phyloP scores from a whole-genome alignment of 2,113 vertebrate species.

The Hypocryptadius cinnamomeus region DNA sequence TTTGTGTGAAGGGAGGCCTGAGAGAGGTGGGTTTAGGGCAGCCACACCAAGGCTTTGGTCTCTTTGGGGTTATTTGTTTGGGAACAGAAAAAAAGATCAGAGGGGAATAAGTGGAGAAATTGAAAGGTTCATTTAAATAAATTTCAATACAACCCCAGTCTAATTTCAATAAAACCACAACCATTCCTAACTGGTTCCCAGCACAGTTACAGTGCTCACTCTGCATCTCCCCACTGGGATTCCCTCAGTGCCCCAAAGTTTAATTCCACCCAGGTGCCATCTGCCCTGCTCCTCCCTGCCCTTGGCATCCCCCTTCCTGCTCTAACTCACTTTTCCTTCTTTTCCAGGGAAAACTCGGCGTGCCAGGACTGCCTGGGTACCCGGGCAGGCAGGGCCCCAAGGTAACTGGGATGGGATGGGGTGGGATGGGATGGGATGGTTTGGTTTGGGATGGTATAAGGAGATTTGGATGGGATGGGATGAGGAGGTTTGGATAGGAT shows the following conservation, averaged over 20 bases:
- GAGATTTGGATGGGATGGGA: neutral
- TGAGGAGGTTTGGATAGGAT: no score
- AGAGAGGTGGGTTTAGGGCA: neutral
- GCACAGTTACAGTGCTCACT: neutral
- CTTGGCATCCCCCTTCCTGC: neutral
- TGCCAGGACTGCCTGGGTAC: constrained; percentile 92
- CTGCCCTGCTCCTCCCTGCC: neutral
- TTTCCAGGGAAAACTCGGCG: constrained; percentile 91
- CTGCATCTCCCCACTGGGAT: rapidly evolving
- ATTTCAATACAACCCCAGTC: neutral
- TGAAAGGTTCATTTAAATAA: rapidly evolving
- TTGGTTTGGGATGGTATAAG: neutral
- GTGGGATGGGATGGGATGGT: neutral
- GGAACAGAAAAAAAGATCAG: neutral
- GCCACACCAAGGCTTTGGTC: rapidly evolving
- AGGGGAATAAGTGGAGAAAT: neutral
- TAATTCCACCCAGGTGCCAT: rapidly evolving
- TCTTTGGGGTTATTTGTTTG: neutral
- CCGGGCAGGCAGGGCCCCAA: constrained; percentile 96
- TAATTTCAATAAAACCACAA: neutral
- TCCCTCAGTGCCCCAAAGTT: neutral
- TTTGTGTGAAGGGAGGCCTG: neutral
- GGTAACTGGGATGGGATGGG: constrained; percentile 57
- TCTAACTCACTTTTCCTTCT: neutral
- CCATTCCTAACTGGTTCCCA: rapidly evolving